phyloP scores from a whole-genome alignment of 1,140 invertebrate species.

The Musca domestica region DNA sequence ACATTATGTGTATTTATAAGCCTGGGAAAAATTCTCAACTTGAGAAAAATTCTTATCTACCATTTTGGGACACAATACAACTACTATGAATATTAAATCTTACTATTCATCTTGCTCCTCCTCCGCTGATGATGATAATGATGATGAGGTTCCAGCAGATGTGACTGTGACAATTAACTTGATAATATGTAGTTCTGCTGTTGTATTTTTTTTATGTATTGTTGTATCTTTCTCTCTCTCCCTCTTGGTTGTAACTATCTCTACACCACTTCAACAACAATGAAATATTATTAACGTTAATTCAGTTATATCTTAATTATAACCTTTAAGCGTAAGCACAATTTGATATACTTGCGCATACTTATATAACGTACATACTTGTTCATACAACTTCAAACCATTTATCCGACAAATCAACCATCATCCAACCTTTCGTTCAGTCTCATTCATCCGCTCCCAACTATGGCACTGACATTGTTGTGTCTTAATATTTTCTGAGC shows the following conservation, averaged over 20 bases:
- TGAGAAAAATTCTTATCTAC: not conserved
- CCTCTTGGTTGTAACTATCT: not conserved
- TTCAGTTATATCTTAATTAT: slow-evolving; percentile 54
- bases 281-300: slow-evolving; percentile 48
- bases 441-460: no score
- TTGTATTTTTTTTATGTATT: no score
- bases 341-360: not conserved
- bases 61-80: not conserved
- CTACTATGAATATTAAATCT: not conserved
- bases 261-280: slow-evolving; percentile 28
- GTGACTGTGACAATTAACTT: no score
- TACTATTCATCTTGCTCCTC: not conserved
- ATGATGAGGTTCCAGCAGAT: no score
- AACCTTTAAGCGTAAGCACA: slow-evolving; percentile 34
- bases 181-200: no score
- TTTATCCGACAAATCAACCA: no score
- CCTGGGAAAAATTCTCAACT: not conserved
- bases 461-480: no score
- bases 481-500: no score
- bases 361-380: not conserved
- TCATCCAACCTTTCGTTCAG: no score
- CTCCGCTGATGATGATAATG: not conserved
- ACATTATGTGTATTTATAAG: slow-evolving; percentile 3
- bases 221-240: no score
- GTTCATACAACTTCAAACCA: no score